phyloP scores from a whole-genome alignment of 2,113 vertebrate species.

The Crotophaga sulcirostris region DNA sequence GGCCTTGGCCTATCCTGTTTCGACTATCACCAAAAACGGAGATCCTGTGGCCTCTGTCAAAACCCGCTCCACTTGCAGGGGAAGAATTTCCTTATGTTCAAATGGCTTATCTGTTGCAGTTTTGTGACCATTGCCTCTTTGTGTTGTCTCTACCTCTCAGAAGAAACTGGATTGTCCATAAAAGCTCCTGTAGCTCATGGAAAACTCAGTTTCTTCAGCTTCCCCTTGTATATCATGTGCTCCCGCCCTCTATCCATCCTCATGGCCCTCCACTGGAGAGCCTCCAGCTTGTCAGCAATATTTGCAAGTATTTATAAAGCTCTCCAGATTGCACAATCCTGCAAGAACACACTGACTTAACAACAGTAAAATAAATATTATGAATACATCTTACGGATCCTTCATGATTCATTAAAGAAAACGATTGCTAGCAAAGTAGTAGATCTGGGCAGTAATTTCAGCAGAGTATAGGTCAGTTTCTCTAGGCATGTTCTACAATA shows the following conservation, averaged over 20 bases:
- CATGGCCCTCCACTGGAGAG: neutral
- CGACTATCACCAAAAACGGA: neutral
- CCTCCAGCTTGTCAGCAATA: neutral
- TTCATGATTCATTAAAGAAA: constrained; percentile 15
- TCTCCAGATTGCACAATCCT: neutral
- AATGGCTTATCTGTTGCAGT: neutral
- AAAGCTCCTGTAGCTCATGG: neutral
- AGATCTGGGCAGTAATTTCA: neutral
- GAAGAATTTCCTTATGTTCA: neutral
- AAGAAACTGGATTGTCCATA: neutral
- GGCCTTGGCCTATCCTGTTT: neutral
- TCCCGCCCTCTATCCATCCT: neutral
- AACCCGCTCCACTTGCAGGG: neutral
- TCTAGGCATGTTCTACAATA: neutral
- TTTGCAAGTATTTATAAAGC: neutral
- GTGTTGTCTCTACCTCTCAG: neutral
- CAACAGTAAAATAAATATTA: constrained; percentile 34
- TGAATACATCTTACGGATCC: neutral
- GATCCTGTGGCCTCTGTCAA: neutral
- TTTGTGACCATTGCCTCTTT: neutral
- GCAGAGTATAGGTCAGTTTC: neutral
- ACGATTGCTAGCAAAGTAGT: neutral
- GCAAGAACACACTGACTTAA: neutral
- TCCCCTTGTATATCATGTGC: neutral
- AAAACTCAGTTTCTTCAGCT: neutral